phyloP scores from a whole-genome alignment of 2,113 vertebrate species.

The Nothobranchius kuhntae region DNA sequence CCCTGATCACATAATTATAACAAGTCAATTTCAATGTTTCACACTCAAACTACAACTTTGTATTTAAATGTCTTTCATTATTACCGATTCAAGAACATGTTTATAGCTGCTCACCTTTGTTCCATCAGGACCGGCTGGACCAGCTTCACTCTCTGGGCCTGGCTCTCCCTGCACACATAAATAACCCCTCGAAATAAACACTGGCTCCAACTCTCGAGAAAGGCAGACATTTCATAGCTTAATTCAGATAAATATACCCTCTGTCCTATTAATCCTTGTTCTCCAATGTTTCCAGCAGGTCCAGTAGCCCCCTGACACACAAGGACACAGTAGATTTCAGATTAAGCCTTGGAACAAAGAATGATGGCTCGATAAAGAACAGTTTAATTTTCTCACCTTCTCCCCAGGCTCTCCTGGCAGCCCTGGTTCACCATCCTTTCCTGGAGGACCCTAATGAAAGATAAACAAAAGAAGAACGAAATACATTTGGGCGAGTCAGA shows the following conservation, averaged over 20 bases:
- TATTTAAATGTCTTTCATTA: background rate
- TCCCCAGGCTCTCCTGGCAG: slow-evolving; percentile 88
- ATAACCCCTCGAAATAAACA: background rate
- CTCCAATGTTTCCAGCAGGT: slow-evolving; percentile 84
- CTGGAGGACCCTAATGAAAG: slow-evolving; percentile 84
- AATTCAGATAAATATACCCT: slow-evolving; percentile 78
- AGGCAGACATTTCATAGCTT: background rate
- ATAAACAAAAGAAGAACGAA: slow-evolving; percentile 2
- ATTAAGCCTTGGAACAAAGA: background rate
- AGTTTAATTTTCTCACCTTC: slow-evolving; percentile 81
- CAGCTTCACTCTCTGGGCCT: slow-evolving; percentile 90
- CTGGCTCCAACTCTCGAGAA: background rate
- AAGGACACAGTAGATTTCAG: slow-evolving; percentile 9
- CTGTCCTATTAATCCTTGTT: slow-evolving; percentile 89
- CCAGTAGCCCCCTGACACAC: slow-evolving; percentile 86
- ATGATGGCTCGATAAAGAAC: background rate
- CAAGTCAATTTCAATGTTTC: background rate
- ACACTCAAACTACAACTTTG: background rate
- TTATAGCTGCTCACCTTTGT: slow-evolving; percentile 82
- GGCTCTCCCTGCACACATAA: slow-evolving; percentile 82
- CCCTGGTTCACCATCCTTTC: slow-evolving; percentile 82
- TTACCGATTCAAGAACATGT: background rate
- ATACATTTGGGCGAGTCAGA: background rate
- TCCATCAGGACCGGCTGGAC: slow-evolving; percentile 85
- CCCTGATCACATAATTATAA: slow-evolving; percentile 77